These are phyloP conservation scores for Troglohyphantes excavatus DNA, from an alignment of 2,888 invertebrate genomes.

Conservation along the genomic window DNA sequence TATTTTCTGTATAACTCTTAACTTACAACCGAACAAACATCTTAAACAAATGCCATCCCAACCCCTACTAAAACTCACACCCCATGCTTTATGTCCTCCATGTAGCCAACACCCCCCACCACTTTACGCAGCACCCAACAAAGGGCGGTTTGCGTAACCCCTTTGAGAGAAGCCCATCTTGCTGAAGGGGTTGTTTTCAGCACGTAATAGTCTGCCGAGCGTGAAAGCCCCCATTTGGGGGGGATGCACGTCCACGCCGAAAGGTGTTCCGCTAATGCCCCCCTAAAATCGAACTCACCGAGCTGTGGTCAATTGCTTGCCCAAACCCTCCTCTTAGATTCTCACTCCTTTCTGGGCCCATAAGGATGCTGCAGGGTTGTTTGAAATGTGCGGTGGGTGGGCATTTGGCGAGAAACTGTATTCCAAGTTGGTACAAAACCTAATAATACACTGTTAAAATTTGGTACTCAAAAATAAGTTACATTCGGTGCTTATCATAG, in stretches of 20 bases:
- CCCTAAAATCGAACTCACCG: conserved; percentile 63
- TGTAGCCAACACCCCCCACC: neutral
- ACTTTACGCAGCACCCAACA: neutral
- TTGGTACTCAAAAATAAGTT: too few species aligned
- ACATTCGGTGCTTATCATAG: too few species aligned
- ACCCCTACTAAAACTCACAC: too few species aligned
- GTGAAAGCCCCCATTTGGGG: conserved; percentile 69
- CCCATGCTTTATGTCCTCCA: neutral
- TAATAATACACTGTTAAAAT: too few species aligned
- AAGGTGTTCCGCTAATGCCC: conserved; percentile 76
- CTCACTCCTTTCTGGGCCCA: conserved; percentile 8
- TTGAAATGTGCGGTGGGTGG: neutral
- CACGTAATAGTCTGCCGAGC: conserved; percentile 69
- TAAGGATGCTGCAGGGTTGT: conserved; percentile 17
- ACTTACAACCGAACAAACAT: too few species aligned
- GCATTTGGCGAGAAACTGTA: conserved; percentile 9
- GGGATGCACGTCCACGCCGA: conserved; percentile 53
- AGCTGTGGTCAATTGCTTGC: conserved; percentile 74
- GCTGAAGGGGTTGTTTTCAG: conserved; percentile 76
- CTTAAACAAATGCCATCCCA: too few species aligned
- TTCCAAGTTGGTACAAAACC: too few species aligned
- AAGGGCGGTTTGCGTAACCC: conserved; percentile 28
- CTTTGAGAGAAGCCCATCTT: conserved; percentile 51
- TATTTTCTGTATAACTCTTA: too few species aligned
- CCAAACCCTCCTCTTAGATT: conserved; percentile 14